Evolutionary conservation across 2,797 vertebrate species (phyloP), one percentile per base, ranked within the genome.

Genomic region (Pelochelys cantorii): DNA sequence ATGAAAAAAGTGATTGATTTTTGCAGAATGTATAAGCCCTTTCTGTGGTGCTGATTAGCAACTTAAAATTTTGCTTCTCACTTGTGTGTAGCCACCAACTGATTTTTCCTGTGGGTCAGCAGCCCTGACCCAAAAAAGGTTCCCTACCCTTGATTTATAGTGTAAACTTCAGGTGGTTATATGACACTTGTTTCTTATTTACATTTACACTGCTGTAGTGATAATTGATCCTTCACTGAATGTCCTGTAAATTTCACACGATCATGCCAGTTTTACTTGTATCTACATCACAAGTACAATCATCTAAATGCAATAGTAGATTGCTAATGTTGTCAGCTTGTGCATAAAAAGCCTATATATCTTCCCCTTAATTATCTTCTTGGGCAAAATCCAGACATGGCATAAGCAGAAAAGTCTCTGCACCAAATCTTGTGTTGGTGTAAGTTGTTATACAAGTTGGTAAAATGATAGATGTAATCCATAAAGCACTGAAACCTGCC

Each of bases 181-280:
- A 71, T 23, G 34, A 18, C 29, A 81, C 37, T 91, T 83, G 90
- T 81, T 62, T 27, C 29, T 27, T 62, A 15, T 65, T 90, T 92
- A 37, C 90, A 2, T 83, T 83, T 82, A 5, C 87, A 68, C 53
- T 1, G 0, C 59, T 62, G 10, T 22, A 85, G 42, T 31, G 60
- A 87, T 83, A 94, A 84, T 93, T 93, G 84, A 94, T 85, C 2
- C 59, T 90, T 94, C 89, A 83, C 91, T 92, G 81, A 71, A 94
- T 79, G 55, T 60, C 56, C 77, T 88, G 56, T 79, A 83, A 53
- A 71, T 91, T 93, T 95, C 34, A 91, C 27, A 59, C 62, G 89
- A 12, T 95, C 88, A 88, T 92, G 71, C 89, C 90, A 86, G 55
- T 96, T 94, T 90, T 86, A 77, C 81, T 60, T 87, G 62, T 62